These are phyloP conservation scores for Heliconius cydno DNA, from an alignment of 2,888 invertebrate species.

Conservation along the genomic window DNA sequence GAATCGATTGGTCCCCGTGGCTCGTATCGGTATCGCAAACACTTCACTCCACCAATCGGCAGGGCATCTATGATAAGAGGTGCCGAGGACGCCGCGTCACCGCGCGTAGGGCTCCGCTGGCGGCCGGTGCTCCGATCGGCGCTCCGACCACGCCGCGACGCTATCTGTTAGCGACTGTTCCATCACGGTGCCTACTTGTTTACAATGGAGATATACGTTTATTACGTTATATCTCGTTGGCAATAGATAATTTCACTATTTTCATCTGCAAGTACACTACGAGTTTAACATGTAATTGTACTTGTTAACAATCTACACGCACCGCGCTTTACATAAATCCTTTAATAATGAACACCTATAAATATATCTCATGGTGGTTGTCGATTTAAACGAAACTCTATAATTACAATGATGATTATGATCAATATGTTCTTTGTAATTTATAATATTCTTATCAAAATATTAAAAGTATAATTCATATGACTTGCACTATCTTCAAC, in stretches of 20 bases:
- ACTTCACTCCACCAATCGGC: slow-evolving; percentile 79
- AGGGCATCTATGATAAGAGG: slow-evolving; percentile 68
- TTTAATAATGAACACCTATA: not conserved
- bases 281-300: slow-evolving; percentile 32
- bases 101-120: slow-evolving; percentile 49
- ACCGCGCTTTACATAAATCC: not conserved
- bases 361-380: not conserved
- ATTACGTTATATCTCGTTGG: slow-evolving; percentile 73
- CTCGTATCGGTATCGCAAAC: slow-evolving; percentile 76
- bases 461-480: not conserved
- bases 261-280: slow-evolving; percentile 47
- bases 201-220: slow-evolving; percentile 77
- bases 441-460: not conserved
- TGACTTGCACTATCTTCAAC: slow-evolving; percentile 12
- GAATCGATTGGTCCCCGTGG: slow-evolving; percentile 78
- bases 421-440: not conserved
- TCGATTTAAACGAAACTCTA: not conserved
- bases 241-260: slow-evolving; percentile 65
- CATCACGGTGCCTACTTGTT: slow-evolving; percentile 69
- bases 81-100: slow-evolving; percentile 48
- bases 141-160: slow-evolving; percentile 58
- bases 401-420: not conserved
- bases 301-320: slow-evolving; percentile 18
- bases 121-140: slow-evolving; percentile 51
- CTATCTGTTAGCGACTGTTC: slow-evolving; percentile 67